Conservation (phyloP, 2,888 invertebrate species). For the Nasonovia ribisnigri region DNA sequence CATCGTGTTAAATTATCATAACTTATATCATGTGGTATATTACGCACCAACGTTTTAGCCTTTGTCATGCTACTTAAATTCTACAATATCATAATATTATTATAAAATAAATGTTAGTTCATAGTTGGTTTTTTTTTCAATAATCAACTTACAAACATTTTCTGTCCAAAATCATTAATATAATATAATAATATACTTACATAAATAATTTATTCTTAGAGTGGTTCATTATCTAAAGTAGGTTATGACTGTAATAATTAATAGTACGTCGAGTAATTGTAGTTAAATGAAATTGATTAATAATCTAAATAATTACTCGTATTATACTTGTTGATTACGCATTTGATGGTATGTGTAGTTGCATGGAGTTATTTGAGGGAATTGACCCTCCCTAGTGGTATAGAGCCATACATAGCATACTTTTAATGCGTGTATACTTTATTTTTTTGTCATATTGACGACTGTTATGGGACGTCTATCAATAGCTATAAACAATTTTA, state of each 20-base stretch:
- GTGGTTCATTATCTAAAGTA: slow-evolving; percentile 34
- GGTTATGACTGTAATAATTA: slow-evolving; percentile 21
- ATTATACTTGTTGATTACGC: not conserved
- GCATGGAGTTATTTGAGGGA: not conserved
- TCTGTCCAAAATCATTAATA: slow-evolving; percentile 21
- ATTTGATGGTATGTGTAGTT: slow-evolving; percentile 1
- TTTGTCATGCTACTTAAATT: not conserved
- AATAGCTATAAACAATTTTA: not conserved
- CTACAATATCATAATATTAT: not conserved
- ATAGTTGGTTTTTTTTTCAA: not conserved
- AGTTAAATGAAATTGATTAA: slow-evolving; percentile 40
- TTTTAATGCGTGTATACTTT: not conserved
- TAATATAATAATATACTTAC: not conserved
- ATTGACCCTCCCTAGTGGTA: not conserved
- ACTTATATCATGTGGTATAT: not conserved
- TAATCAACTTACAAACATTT: not conserved
- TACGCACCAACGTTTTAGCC: not conserved
- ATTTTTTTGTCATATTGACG: not conserved
- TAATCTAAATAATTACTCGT: slow-evolving; percentile 20
- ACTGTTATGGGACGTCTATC: not conserved
- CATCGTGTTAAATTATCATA: not conserved
- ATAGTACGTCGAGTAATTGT: slow-evolving; percentile 4
- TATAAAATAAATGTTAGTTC: not conserved
- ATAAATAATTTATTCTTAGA: not conserved
- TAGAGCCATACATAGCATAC: not conserved